Evolutionary conservation across 2,888 invertebrate species (phyloP).

Genomic region (Rhingia rostrata): DNA sequence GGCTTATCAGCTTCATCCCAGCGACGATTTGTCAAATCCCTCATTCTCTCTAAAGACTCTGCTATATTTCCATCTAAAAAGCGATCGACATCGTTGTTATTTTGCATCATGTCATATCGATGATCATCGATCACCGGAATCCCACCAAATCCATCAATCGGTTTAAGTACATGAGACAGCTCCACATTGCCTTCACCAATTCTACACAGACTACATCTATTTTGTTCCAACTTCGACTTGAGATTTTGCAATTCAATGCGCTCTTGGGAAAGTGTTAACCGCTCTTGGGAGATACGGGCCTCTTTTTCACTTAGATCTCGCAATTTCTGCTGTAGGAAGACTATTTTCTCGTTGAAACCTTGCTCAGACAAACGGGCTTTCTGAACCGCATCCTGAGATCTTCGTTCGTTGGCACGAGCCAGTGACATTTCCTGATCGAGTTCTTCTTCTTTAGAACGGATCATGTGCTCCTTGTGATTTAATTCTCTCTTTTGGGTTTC

Average conservation of each 20-base stretch:
- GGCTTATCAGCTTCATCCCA: conserved; percentile 29
- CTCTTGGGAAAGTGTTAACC: conserved; percentile 80
- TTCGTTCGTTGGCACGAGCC: conserved; percentile 79
- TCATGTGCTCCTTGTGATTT: conserved; percentile 79
- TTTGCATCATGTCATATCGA: conserved; percentile 17
- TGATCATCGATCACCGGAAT: conserved; percentile 49
- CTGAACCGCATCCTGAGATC: conserved; percentile 77
- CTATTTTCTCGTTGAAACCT: conserved; percentile 79
- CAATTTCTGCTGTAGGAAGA: conserved; percentile 79
- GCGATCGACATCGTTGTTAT: conserved; percentile 78
- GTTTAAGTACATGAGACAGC: conserved; percentile 76
- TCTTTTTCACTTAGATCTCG: conserved; percentile 81
- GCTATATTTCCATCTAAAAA: conserved; percentile 80
- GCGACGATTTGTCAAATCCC: conserved; percentile 27
- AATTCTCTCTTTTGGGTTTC: conserved; percentile 81
- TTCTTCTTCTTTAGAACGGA: conserved; percentile 80
- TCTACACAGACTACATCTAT: conserved; percentile 81
- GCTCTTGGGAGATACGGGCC: conserved; percentile 80
- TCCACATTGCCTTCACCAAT: conserved; percentile 79
- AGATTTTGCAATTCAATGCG: conserved; percentile 80
- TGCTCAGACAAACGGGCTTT: conserved; percentile 79
- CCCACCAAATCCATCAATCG: conserved; percentile 7
- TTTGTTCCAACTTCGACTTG: conserved; percentile 78
- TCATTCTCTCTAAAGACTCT: conserved; percentile 80
- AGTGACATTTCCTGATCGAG: conserved; percentile 78